Evolutionary conservation across 1,140 invertebrate genomes (phyloP), one percentile per base, ranked within the genome.

Genomic region (Heliconius melpomene): DNA sequence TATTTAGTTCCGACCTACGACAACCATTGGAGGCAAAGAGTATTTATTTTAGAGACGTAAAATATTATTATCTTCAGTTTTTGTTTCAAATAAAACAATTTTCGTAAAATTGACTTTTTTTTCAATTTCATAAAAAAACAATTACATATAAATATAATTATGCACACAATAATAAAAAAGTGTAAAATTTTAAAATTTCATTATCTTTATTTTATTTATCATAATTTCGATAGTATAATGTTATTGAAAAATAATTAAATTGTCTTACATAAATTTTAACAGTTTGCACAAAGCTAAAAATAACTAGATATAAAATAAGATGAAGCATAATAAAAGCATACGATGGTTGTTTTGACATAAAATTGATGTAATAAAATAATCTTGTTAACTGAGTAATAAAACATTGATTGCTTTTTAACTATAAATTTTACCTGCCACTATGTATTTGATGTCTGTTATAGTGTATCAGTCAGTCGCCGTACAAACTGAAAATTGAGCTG

Each of bases 1-100:
- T 85, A 85, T 85, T 82, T 83, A 84, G 83, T 66, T 70, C 70
- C 81, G 86, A 87, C 86, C 86, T 87, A 87, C 86, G 84, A 85
- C 84, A 87, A 85, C 70, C 73, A 71, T 72, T 40, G 38, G 32
- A 29, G 76, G 23, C 75, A 78, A 77, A 74, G 70, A 79, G 36
- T 73, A 57, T 57, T 66, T 66, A 66, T 26, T 66, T n/a, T 16
- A 26, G 23, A 72, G 57, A 66, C 60, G 60, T n/a, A n/a, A n/a
- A n/a, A n/a, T n/a, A n/a, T n/a, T n/a, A n/a, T n/a, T n/a, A n/a
- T n/a, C n/a, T n/a, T n/a, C n/a, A n/a, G n/a, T n/a, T 13, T 46
- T 46, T 5, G 11, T 46, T 46, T 46, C 13, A 46, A 13, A 8
- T 13, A 13, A 46, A 46, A 46, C 13, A 46, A 46, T n/a, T n/a